These are phyloP conservation scores for Diplolepis rosae DNA, from an alignment of 2,888 invertebrate species.

Conservation along the genomic window DNA sequence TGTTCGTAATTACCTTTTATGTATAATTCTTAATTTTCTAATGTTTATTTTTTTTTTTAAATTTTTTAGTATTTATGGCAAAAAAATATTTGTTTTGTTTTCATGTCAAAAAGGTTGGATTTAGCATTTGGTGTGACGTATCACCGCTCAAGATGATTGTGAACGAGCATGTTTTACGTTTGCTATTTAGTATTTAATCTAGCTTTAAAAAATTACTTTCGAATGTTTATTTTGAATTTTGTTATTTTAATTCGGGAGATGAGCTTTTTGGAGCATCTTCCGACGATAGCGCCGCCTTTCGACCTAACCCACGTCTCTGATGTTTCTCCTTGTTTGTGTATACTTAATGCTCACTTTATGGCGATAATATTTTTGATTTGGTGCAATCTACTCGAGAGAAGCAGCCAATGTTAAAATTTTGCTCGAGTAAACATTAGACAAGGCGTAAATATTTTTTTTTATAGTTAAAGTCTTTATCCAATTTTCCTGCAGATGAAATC, in stretches of 20 bases:
- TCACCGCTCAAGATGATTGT: background rate
- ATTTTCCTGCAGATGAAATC: constrained; percentile 26
- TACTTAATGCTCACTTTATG: background rate
- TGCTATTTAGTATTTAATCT: background rate
- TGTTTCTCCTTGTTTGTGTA: constrained; percentile 1
- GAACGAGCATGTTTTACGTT: background rate
- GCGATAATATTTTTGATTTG: background rate
- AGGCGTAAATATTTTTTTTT: constrained; percentile 5
- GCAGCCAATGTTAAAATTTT: background rate
- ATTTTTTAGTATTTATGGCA: too few species aligned
- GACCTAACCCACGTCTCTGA: background rate
- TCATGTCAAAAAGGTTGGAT: background rate
- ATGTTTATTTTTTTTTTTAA: too few species aligned
- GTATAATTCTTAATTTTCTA: too few species aligned
- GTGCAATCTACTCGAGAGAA: background rate
- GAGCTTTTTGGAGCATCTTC: background rate
- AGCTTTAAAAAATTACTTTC: background rate
- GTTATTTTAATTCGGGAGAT: background rate
- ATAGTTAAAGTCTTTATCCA: constrained; percentile 1
- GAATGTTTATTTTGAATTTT: background rate
- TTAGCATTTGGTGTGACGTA: too few species aligned
- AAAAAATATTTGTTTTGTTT: too few species aligned
- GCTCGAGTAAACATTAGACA: background rate
- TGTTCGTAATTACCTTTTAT: too few species aligned
- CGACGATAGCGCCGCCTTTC: background rate